Evolutionary conservation across 1,140 invertebrate genomes (phyloP).

Genomic region (Aradophagus sp.): DNA sequence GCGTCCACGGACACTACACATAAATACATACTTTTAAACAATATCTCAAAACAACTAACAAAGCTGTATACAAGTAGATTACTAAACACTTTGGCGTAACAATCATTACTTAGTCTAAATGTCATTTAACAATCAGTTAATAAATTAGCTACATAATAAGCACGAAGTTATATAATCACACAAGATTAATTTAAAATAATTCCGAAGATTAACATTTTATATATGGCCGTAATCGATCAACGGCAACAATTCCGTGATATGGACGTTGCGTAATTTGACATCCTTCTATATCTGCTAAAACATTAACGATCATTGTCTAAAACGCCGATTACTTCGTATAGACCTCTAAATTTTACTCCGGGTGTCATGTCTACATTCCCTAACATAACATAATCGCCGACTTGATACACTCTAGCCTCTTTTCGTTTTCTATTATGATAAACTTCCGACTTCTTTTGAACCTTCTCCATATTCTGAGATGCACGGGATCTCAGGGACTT

Average conservation of each 20-base stretch:
- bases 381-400: neutral
- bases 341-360: conserved; percentile 23
- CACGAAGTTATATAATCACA: too few relatives aligned
- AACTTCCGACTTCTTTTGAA: neutral
- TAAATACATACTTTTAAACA: too few relatives aligned
- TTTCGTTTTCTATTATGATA: conserved; percentile 3
- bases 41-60: too few relatives aligned
- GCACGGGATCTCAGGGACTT: neutral
- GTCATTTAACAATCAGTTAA: too few relatives aligned
- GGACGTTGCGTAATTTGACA: conserved; percentile 33
- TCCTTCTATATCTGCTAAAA: conserved; percentile 30
- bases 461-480: neutral
- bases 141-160: too few relatives aligned
- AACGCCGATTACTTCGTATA: conserved; percentile 35
- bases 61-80: too few relatives aligned
- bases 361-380: neutral
- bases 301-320: conserved; percentile 35
- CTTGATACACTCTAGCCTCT: neutral
- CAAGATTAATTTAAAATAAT: too few relatives aligned
- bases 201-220: too few relatives aligned
- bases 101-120: too few relatives aligned
- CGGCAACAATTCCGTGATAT: conserved; percentile 1
- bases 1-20: too few relatives aligned
- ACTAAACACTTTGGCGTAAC: too few relatives aligned
- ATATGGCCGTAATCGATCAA: neutral